Evolutionary conservation across 2,888 invertebrate genomes (phyloP).

Genomic region (Trichopoda pennipes): DNA sequence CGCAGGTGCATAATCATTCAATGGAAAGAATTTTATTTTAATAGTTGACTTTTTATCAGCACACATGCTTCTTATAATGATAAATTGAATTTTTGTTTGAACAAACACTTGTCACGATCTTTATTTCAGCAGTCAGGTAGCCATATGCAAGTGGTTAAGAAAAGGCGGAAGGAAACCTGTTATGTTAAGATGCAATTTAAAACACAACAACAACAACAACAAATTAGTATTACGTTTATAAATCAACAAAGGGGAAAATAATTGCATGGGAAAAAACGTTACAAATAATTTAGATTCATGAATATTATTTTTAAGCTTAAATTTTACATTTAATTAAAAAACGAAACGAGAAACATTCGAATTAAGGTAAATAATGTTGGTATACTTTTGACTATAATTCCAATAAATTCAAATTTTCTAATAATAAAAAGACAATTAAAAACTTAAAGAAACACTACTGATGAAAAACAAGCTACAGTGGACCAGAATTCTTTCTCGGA

Average conservation of each 20-base stretch:
- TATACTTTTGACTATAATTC: too few species aligned
- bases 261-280: background rate
- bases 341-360: background rate
- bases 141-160: background rate
- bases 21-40: slow-evolving; percentile 62
- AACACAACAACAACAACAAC: too few species aligned
- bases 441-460: too few species aligned
- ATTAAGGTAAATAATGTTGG: too few species aligned
- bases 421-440: too few species aligned
- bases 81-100: slow-evolving; percentile 49
- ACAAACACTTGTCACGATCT: slow-evolving; percentile 65
- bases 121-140: slow-evolving; percentile 26
- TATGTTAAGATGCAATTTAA: slow-evolving; percentile 27
- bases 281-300: background rate
- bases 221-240: slow-evolving; percentile 11
- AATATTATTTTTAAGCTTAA: background rate
- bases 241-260: background rate
- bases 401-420: too few species aligned
- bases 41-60: slow-evolving; percentile 35
- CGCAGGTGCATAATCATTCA: slow-evolving; percentile 69
- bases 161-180: slow-evolving; percentile 51
- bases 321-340: too few species aligned
- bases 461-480: too few species aligned
- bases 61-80: slow-evolving; percentile 47
- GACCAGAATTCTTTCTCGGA: too few species aligned